These are phyloP conservation scores for Hermetia illucens DNA, from an alignment of 1,140 invertebrate species.

Conservation along the genomic window DNA sequence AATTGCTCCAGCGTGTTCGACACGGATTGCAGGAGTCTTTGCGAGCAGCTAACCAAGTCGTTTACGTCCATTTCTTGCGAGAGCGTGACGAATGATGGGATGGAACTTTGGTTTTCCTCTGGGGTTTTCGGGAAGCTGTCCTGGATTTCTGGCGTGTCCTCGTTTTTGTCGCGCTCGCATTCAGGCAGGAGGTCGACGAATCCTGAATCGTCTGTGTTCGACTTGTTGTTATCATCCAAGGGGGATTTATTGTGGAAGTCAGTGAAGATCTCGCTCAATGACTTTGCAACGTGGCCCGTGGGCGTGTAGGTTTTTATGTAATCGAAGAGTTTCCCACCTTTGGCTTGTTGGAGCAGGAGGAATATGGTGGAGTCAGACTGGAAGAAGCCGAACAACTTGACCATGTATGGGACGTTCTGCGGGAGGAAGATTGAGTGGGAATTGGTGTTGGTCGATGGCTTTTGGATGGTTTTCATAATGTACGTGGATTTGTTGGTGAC, in stretches of 20 bases:
- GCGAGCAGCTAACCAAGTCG: conserved; percentile 10
- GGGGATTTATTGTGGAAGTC: no score
- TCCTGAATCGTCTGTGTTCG: conserved; percentile 1
- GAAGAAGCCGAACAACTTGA: conserved; percentile 30
- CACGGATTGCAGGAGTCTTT: conserved; percentile 22
- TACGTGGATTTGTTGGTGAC: conserved; percentile 29
- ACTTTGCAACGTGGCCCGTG: conserved; percentile 7
- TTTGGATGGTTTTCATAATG: conserved; percentile 35
- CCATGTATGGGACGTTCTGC: conserved; percentile 35
- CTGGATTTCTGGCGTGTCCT: no score
- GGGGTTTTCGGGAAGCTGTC: no score
- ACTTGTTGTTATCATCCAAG: no score
- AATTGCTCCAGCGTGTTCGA: conserved; percentile 14
- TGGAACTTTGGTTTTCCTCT: no score
- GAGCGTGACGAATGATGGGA: conserved; percentile 1
- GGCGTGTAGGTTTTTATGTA: conserved; percentile 24
- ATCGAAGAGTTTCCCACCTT: conserved; percentile 28
- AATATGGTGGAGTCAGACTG: conserved; percentile 35
- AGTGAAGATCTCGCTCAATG: conserved; percentile 19
- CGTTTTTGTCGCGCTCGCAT: no score
- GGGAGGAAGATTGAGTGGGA: conserved; percentile 32
- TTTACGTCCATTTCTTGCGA: conserved; percentile 5
- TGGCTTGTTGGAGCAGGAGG: conserved; percentile 31
- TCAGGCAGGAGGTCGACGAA: no score
- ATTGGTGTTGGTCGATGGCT: conserved; percentile 26